A percentile compares a stretch with the other conserved stretches of the same genome.
phyloP scores from a whole-genome alignment of 2,113 vertebrate species.

The Stegostoma tigrinum region DNA sequence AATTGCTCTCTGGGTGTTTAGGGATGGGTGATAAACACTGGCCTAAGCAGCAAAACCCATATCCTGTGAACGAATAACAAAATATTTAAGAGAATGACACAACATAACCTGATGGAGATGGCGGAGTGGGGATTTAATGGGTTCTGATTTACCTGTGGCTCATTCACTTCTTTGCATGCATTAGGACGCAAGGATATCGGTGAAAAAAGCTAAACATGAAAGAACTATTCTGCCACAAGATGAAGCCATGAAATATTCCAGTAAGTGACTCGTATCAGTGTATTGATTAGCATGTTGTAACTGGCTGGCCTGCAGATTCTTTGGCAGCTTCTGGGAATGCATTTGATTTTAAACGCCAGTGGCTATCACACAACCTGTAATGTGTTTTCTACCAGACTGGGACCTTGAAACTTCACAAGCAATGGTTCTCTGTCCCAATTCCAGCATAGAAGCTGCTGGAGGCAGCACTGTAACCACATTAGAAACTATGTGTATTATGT shows the following conservation, averaged over 20 bases:
- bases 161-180: not conserved
- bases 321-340: not conserved
- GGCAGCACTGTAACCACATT: constrained; percentile 21
- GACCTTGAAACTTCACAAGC: not conserved
- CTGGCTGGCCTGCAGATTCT: not conserved
- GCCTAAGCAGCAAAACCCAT: too few relatives aligned
- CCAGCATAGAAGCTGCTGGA: constrained; percentile 23
- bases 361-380: not conserved
- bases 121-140: not conserved
- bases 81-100: too few relatives aligned
- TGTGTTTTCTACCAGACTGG: not conserved
- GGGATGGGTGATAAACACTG: too few relatives aligned
- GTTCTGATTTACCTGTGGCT: not conserved
- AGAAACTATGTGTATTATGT: not conserved
- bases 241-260: not conserved
- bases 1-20: too few relatives aligned
- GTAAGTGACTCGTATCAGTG: not conserved
- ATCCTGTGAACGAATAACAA: too few relatives aligned
- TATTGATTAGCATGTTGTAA: not conserved
- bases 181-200: too few relatives aligned
- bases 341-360: not conserved
- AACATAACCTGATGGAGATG: too few relatives aligned
- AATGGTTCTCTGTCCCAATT: constrained; percentile 28
- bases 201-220: not conserved
- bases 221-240: not conserved